These are phyloP conservation scores for Tachycineta bicolor DNA, from an alignment of 2,113 vertebrate species.

Conservation along the genomic window DNA sequence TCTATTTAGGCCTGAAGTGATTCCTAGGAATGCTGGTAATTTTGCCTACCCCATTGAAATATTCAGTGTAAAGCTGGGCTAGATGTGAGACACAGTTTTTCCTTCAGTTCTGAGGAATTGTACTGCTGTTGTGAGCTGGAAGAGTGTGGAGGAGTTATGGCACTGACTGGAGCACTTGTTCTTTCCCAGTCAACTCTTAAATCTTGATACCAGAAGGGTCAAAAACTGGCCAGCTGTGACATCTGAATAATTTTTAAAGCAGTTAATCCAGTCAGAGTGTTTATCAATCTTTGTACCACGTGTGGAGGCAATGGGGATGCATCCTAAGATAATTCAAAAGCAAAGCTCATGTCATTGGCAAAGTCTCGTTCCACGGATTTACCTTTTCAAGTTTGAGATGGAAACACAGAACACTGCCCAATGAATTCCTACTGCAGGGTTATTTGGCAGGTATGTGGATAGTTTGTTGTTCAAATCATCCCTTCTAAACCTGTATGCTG, in stretches of 20 bases:
- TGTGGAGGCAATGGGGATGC: neutral
- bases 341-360: neutral
- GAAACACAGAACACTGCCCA: neutral
- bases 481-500: neutral
- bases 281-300: neutral
- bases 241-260: constrained; percentile 36
- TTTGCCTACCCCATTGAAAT: neutral
- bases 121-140: neutral
- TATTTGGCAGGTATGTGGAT: neutral
- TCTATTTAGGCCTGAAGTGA: neutral
- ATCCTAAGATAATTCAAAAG: neutral
- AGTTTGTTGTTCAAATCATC: neutral
- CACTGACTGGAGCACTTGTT: constrained; percentile 19
- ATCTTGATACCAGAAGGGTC: constrained; percentile 26
- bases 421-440: neutral
- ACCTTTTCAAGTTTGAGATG: neutral
- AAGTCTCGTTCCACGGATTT: neutral
- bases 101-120: neutral
- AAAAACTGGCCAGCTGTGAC: constrained; percentile 37
- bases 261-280: constrained; percentile 8
- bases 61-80: neutral
- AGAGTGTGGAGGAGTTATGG: neutral
- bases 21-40: neutral
- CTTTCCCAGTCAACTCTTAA: constrained; percentile 23
- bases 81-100: neutral